phyloP scores from a whole-genome alignment of 2,888 invertebrate genomes.

The Aspidapion aeneum region DNA sequence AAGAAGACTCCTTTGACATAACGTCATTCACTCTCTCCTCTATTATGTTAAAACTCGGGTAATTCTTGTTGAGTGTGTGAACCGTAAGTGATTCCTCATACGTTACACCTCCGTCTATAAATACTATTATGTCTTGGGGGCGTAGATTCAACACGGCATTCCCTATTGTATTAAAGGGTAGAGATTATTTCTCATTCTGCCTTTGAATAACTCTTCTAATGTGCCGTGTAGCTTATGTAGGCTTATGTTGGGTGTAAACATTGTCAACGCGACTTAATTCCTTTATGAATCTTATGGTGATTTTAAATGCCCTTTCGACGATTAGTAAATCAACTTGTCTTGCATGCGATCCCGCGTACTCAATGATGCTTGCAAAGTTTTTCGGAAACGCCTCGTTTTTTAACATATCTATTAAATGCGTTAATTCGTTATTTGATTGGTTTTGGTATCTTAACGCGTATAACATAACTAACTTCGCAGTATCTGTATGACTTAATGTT shows the following conservation, averaged over 20 bases:
- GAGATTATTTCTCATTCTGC: constrained; percentile 78
- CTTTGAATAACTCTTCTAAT: constrained; percentile 83
- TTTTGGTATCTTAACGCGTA: constrained; percentile 94
- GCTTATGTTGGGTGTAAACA: constrained; percentile 98
- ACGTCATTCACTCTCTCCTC: constrained; percentile 85
- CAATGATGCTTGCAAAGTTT: constrained; percentile 60
- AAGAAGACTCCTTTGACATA: constrained; percentile 79
- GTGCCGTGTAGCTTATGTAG: constrained; percentile 84
- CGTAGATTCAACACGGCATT: constrained; percentile 57
- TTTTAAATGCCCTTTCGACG: constrained; percentile 76
- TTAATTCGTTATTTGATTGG: constrained; percentile 79
- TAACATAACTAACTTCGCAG: constrained; percentile 82
- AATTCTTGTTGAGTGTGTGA: constrained; percentile 72
- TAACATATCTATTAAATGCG: constrained; percentile 70
- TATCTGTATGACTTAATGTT: constrained; percentile 74
- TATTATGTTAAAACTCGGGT: constrained; percentile 72
- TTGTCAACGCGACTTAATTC: constrained; percentile 96
- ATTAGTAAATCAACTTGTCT: constrained; percentile 83
- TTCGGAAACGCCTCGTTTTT: constrained; percentile 70
- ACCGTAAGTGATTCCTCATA: constrained; percentile 93
- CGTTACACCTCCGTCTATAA: constrained; percentile 93
- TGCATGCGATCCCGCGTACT: constrained; percentile 82
- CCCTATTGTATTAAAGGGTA: constrained; percentile 93
- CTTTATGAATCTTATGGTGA: constrained; percentile 87
- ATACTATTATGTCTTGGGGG: constrained; percentile 92